Conservation (phyloP, 2,888 invertebrate genomes). For the Pollenia amentaria region DNA sequence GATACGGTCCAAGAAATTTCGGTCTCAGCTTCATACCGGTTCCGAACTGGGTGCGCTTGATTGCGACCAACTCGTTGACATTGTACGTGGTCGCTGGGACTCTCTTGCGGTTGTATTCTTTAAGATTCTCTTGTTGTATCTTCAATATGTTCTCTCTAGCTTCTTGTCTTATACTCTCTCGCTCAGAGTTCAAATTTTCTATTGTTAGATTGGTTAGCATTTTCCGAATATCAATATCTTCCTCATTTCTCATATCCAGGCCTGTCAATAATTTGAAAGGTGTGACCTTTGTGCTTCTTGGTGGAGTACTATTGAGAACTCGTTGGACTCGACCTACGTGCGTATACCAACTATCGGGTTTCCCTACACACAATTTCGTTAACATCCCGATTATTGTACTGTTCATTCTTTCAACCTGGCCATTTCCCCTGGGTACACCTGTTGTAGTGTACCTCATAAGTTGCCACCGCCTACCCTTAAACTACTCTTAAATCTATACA, state of each 20-base stretch:
- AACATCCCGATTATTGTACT: not conserved
- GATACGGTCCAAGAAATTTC: conserved; percentile 29
- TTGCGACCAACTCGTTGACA: conserved; percentile 20
- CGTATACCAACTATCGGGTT: not conserved
- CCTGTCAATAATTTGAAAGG: no score
- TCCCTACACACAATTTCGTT: not conserved
- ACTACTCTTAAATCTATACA: no score
- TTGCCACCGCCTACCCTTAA: no score
- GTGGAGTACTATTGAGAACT: conserved; percentile 4
- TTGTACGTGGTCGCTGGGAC: not conserved
- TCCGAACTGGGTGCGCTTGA: conserved; percentile 25
- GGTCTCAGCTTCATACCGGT: conserved; percentile 35
- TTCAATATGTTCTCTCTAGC: no score
- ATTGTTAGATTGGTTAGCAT: no score
- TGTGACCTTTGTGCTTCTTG: not conserved
- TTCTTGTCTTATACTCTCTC: no score
- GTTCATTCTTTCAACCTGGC: not conserved
- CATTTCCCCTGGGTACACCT: not conserved
- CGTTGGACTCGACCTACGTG: not conserved
- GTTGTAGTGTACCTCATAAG: no score
- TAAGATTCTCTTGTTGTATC: no score
- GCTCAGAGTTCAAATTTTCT: no score
- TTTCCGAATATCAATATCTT: no score
- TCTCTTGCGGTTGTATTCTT: conserved; percentile 10
- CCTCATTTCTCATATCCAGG: no score